A percentile compares a stretch with the other conserved stretches of the same genome.
phyloP scores from a whole-genome alignment of 2,113 vertebrate genomes.

The Psittacus erithacus region DNA sequence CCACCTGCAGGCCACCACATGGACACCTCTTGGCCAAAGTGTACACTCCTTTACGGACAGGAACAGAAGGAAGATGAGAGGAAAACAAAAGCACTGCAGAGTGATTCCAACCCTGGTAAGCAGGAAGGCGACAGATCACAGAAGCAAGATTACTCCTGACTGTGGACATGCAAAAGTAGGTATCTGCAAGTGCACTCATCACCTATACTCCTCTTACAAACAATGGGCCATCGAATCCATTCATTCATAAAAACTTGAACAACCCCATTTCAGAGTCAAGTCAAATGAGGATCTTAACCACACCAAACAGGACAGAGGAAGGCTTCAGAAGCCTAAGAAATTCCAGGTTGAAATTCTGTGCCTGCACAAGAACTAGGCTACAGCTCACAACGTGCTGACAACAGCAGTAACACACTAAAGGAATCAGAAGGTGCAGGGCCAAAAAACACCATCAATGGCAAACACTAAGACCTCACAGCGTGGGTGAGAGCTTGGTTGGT shows the following conservation, averaged over 20 bases:
- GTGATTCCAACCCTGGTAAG: neutral
- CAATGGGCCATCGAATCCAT: neutral
- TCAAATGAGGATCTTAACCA: neutral
- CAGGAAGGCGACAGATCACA: neutral
- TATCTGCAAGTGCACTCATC: neutral
- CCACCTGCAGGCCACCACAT: neutral
- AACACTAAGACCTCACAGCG: neutral
- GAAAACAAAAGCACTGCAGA: neutral
- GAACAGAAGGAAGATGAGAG: neutral
- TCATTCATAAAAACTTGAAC: neutral
- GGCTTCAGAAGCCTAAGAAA: neutral
- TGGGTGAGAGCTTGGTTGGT: fast-evolving
- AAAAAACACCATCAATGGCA: neutral
- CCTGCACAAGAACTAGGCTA: neutral
- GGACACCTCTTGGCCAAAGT: neutral
- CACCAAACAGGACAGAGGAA: neutral
- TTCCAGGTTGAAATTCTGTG: neutral
- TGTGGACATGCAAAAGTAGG: neutral
- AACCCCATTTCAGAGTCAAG: neutral
- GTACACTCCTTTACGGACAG: neutral
- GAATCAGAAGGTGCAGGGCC: neutral
- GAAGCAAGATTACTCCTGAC: neutral
- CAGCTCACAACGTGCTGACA: neutral
- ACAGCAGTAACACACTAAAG: neutral
- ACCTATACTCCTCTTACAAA: neutral